A percentile compares a stretch with the other conserved stretches of the same genome.
Conservation (phyloP, 2,888 invertebrate species). For the Poecilus cupreus region DNA sequence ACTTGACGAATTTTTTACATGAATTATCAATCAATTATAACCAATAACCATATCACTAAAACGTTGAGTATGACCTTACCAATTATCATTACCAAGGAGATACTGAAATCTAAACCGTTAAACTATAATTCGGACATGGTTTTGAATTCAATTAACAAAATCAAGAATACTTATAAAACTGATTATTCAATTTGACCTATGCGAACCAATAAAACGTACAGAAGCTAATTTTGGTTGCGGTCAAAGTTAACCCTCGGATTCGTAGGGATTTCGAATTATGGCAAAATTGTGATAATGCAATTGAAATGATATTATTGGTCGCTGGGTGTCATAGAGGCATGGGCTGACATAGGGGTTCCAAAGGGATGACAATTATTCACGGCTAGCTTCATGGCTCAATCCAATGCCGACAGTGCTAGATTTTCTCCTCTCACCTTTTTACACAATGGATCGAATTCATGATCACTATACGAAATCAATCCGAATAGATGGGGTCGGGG, state of each 20-base stretch:
- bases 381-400: constrained; percentile 52
- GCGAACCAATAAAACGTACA: too few relatives aligned
- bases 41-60: constrained; percentile 9
- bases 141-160: not conserved
- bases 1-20: not conserved
- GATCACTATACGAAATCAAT: constrained; percentile 52
- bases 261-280: too few relatives aligned
- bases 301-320: not conserved
- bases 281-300: too few relatives aligned
- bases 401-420: constrained; percentile 19
- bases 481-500: constrained; percentile 13
- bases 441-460: constrained; percentile 52
- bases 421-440: constrained; percentile 37
- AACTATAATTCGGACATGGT: not conserved
- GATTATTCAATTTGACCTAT: not conserved
- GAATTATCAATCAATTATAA: constrained; percentile 12
- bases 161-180: not conserved
- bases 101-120: constrained; percentile 15
- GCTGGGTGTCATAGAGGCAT: not conserved
- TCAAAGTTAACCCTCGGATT: too few relatives aligned
- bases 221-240: too few relatives aligned
- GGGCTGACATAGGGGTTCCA: not conserved
- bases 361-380: constrained; percentile 33
- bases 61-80: constrained; percentile 16
- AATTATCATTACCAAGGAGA: constrained; percentile 29